Evolutionary conservation across 2,797 vertebrate genomes (phyloP).

Genomic region (Ispidina lecontei): DNA sequence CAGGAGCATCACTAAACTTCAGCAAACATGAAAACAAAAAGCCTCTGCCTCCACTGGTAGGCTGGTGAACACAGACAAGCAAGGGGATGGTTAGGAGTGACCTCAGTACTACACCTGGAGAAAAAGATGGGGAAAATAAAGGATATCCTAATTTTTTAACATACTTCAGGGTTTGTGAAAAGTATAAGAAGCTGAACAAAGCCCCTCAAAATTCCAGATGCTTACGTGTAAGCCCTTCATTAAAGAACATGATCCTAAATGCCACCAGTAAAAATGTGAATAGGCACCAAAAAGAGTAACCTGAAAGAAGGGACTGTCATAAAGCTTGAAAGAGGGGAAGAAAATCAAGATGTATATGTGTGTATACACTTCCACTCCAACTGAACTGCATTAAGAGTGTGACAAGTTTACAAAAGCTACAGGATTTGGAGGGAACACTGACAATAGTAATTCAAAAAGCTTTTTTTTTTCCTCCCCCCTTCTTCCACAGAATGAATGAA

Average conservation of each 20-base stretch:
- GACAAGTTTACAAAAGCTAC: constrained; percentile 51
- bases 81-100: not conserved
- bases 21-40: constrained; percentile 17
- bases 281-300: not conserved
- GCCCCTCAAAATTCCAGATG: not conserved
- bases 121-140: not conserved
- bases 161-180: not conserved
- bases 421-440: constrained; percentile 45
- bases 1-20: not conserved
- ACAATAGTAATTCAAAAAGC: constrained; percentile 35
- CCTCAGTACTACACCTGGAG: not conserved
- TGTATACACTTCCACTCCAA: not conserved
- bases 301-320: not conserved
- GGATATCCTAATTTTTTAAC: not conserved
- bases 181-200: not conserved
- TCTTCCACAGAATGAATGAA: constrained; percentile 50
- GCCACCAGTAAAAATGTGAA: not conserved
- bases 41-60: not conserved
- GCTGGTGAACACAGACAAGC: not conserved
- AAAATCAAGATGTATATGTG: not conserved
- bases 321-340: not conserved
- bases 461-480: not conserved
- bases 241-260: not conserved
- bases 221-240: not conserved
- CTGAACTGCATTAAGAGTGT: not conserved